A percentile compares a stretch with the other conserved stretches of the same genome.
Conservation (phyloP, 2,113 vertebrate species). For the Pyxicephalus adspersus region DNA sequence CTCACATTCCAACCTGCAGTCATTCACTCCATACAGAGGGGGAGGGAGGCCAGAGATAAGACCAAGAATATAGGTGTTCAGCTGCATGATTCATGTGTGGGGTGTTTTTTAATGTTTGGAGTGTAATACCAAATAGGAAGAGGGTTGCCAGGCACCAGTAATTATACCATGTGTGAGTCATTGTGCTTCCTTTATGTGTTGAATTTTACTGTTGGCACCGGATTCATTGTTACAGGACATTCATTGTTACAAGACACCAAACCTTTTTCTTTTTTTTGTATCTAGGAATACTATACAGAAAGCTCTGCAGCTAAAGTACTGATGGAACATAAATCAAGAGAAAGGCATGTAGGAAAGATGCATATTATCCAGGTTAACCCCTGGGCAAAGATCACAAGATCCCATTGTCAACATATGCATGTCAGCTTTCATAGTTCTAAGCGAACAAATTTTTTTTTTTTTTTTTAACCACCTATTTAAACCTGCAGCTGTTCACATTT, state of each 20-base stretch:
- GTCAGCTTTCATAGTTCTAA: background rate
- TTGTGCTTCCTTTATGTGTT: conserved; percentile 28
- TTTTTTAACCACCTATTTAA: no score
- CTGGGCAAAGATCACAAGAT: conserved; percentile 13
- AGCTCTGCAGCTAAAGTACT: background rate
- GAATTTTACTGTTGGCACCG: conserved; percentile 9
- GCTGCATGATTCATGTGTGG: background rate
- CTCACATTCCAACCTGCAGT: conserved; percentile 49
- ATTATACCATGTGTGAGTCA: conserved; percentile 44
- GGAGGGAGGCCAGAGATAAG: background rate
- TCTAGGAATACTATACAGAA: background rate
- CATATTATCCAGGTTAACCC: background rate
- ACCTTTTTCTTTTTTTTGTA: background rate
- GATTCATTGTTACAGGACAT: background rate
- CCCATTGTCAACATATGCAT: background rate
- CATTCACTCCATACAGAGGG: background rate
- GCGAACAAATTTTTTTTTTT: no score
- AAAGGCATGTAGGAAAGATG: background rate
- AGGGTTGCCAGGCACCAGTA: conserved; percentile 20
- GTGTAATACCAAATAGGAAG: conserved; percentile 13
- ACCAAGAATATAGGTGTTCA: conserved; percentile 12
- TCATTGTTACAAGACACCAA: background rate
- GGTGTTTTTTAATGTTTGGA: conserved; percentile 2
- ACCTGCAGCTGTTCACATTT: no score
- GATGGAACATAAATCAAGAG: background rate